Base-by-base conservation (phyloP, 2,113 vertebrate species). In the Sula dactylatra region DNA sequence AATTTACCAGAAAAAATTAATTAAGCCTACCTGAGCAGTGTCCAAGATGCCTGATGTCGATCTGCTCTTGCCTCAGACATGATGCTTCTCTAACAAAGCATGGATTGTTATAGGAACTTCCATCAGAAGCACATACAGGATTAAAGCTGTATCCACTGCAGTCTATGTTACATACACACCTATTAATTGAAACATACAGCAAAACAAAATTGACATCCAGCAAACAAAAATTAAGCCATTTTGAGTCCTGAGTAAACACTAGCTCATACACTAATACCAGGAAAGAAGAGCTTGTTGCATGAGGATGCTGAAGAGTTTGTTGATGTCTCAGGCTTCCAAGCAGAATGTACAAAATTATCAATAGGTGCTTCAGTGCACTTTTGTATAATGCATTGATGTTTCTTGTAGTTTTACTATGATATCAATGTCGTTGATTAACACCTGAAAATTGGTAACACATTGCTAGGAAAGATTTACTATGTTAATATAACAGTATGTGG, bases 141-240 rank as follows among this genome's bases (percentile, higher is more conserved):
- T 99, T 99, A 92, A 99, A 99, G 59, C 99, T 99, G 98, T 99
- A 99, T n/a, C 99, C 99, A 58, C 99, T 99, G 98, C 99, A 99
- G 98, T 99, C 99, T 96, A 99, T 99, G 97, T 99, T 99, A 96
- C 99, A 99, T 6, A 99, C 99, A 98, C 99, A 99, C 98, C 99
- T 99, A 97, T 95, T 91, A 95, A 91, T 91, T 96, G 85, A 98
- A 92, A 95, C 36, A 93, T 16, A 95, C 29, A 95, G 55, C 66
- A 88, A 87, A 42, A 47, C 32, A 69, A 74, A 80, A 61, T 47
- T 89, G 77, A 89, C 65, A 86, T 16, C 45, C 27, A 65, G 45
- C n/a, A 85, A 81, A 72, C 14, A 79, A 69, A 65, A 85, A 38
- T 44, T 49, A 70, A 84, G 38, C 44, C 77, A 29, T 31, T 5